Evolutionary conservation across 2,888 invertebrate species (phyloP).

Genomic region (Spodoptera picta): DNA sequence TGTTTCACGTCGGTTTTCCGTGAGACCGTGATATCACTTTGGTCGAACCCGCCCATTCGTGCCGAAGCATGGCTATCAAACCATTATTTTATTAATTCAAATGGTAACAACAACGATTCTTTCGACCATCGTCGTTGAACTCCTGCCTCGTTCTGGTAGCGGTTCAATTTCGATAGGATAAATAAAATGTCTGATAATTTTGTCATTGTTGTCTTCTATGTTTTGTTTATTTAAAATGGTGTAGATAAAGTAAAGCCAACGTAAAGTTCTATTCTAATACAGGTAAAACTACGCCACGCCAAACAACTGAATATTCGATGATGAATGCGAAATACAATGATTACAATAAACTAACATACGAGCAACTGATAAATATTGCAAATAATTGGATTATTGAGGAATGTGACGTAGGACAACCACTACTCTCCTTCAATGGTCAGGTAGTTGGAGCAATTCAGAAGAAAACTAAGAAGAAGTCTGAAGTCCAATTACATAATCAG

Average conservation of each 20-base stretch:
- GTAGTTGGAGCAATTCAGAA: constrained; percentile 71
- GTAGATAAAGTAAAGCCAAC: not conserved
- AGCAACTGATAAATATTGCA: constrained; percentile 75
- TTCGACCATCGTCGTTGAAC: no score
- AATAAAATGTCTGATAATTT: no score
- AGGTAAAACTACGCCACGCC: constrained; percentile 63
- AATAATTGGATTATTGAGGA: constrained; percentile 81
- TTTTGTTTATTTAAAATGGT: not conserved
- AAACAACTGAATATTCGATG: constrained; percentile 68
- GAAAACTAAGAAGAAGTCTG: constrained; percentile 80
- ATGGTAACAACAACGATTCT: no score
- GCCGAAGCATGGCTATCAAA: no score
- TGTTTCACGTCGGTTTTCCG: no score
- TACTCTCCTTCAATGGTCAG: constrained; percentile 75
- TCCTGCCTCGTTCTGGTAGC: no score
- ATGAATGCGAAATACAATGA: constrained; percentile 79
- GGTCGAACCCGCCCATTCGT: no score
- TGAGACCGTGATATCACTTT: no score
- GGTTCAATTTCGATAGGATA: no score
- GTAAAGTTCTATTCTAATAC: constrained; percentile 21
- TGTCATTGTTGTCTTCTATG: no score
- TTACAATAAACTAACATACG: constrained; percentile 77
- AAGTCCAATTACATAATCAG: constrained; percentile 67
- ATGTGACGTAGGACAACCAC: constrained; percentile 73
- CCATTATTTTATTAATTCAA: no score